Conservation (phyloP, 2,797 vertebrate genomes). For the Chaetodon trifasciatus region DNA sequence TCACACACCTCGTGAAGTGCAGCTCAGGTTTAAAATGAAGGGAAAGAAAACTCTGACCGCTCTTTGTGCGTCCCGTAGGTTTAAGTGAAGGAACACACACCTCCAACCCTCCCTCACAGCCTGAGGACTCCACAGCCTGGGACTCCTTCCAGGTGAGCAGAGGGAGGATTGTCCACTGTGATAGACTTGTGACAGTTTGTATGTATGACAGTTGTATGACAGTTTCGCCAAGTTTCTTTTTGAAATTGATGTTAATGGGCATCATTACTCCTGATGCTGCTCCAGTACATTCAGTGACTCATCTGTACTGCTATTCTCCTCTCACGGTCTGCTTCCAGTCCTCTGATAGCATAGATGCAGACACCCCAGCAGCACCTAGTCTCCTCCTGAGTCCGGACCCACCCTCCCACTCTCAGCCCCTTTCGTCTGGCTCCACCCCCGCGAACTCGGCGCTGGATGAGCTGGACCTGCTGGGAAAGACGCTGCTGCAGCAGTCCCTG, state of each 20-base stretch:
- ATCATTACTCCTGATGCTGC: background rate
- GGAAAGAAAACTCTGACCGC: background rate
- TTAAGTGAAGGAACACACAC: slow-evolving; percentile 91
- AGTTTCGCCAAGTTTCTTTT: no score
- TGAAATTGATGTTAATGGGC: background rate
- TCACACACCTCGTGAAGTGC: background rate
- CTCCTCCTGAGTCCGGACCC: slow-evolving; percentile 80
- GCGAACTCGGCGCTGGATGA: slow-evolving; percentile 89
- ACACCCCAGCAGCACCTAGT: slow-evolving; percentile 73
- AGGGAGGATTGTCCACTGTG: background rate
- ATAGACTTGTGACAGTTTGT: background rate
- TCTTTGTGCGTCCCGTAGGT: slow-evolving; percentile 78
- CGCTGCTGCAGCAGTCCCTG: slow-evolving; percentile 94
- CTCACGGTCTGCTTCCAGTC: slow-evolving; percentile 83
- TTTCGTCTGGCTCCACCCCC: slow-evolving; percentile 60
- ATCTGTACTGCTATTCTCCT: background rate
- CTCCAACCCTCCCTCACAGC: slow-evolving; percentile 82
- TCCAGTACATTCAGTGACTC: background rate
- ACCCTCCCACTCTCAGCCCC: slow-evolving; percentile 51
- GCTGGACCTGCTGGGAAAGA: slow-evolving; percentile 95
- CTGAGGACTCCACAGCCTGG: slow-evolving; percentile 90
- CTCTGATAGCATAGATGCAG: slow-evolving; percentile 89
- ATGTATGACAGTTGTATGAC: no score
- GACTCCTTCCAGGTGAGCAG: slow-evolving; percentile 94
- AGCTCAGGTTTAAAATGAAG: background rate